A percentile compares a stretch with the other conserved stretches of the same genome.
Conservation (phyloP, 1,140 invertebrate genomes). For the Lepidurus packardi region DNA sequence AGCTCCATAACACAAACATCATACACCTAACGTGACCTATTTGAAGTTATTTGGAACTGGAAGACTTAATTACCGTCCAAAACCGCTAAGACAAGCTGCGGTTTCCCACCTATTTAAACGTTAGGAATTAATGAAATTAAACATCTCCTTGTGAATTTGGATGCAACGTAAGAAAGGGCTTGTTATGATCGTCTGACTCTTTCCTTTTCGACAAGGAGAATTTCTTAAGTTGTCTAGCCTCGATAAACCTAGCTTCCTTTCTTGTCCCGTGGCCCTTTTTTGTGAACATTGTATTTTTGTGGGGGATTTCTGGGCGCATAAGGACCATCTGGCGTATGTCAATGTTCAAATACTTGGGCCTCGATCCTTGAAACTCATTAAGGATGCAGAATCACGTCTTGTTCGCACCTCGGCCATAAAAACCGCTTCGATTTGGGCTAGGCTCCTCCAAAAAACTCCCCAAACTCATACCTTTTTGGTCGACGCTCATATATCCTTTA, state of each 20-base stretch:
- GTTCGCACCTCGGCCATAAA: constrained; percentile 17
- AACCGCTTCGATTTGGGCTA: constrained; percentile 17
- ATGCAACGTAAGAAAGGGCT: too few relatives aligned
- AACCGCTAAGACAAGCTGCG: neutral
- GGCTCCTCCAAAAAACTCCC: neutral
- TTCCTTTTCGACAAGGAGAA: neutral
- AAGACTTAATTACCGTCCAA: neutral
- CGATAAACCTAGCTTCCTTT: neutral
- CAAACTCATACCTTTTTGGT: neutral
- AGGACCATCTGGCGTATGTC: constrained; percentile 21
- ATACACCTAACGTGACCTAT: too few relatives aligned
- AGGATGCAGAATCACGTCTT: constrained; percentile 18
- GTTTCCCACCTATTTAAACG: too few relatives aligned
- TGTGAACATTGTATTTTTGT: neutral
- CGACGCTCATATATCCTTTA: neutral
- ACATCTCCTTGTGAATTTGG: too few relatives aligned
- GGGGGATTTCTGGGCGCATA: constrained; percentile 1
- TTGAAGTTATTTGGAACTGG: too few relatives aligned
- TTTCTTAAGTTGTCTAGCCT: neutral
- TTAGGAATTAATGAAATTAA: too few relatives aligned
- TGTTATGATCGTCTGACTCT: too few relatives aligned
- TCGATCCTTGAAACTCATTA: constrained; percentile 8
- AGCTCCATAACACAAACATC: neutral
- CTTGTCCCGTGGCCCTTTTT: neutral
- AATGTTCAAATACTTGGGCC: neutral